Evolutionary conservation across 2,888 invertebrate species (phyloP), one percentile per base, ranked within the genome.

Genomic region (Hyposoter didymator): DNA sequence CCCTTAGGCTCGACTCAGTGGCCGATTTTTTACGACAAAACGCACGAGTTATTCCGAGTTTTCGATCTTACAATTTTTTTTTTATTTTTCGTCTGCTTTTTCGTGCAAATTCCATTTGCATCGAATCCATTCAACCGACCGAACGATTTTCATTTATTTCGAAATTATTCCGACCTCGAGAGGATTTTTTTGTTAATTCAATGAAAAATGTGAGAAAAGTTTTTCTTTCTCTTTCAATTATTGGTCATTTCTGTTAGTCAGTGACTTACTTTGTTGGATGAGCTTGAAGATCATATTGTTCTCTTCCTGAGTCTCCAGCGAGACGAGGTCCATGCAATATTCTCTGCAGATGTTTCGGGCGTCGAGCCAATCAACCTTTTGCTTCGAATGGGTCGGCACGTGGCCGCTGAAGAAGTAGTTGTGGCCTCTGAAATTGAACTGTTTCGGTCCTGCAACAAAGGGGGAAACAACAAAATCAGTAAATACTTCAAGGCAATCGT

Each of bases 241-340:
- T 19, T 66, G 39, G n/a, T 28, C 8, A 19, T 62, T 14, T 32
- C 4, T 1, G 32, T 62, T 12, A 32, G 6, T 28, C 7, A 72
- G 64, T 39, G 19, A 94, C 96, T 95, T 93, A 97, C 97, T 97
- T 94, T 97, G 97, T 94, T 97, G 97, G 89, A 98, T 97, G 64
- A 98, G 95, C 94, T 96, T 97, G 96, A 97, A 98, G 94, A 98
- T 96, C 91, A 98, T 96, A 94, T 98, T 98, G 93, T 98, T 98
- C 94, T 98, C 97, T 93, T 98, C 97, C 94, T 98, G 97, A 14
- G 97, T 97, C 94, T 98, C 98, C 94, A 98, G 95, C 28, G 98
- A 97, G 70, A 98, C 97, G 90, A 98, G 96, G 94, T 98, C 98
- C 98, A 98, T 98, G 94, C 98, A 98, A 94, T 98, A 98, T 94